A percentile compares a stretch with the other conserved stretches of the same genome.
Evolutionary conservation across 2,888 invertebrate genomes (phyloP).

Genomic region (Epirrhoe tristata): DNA sequence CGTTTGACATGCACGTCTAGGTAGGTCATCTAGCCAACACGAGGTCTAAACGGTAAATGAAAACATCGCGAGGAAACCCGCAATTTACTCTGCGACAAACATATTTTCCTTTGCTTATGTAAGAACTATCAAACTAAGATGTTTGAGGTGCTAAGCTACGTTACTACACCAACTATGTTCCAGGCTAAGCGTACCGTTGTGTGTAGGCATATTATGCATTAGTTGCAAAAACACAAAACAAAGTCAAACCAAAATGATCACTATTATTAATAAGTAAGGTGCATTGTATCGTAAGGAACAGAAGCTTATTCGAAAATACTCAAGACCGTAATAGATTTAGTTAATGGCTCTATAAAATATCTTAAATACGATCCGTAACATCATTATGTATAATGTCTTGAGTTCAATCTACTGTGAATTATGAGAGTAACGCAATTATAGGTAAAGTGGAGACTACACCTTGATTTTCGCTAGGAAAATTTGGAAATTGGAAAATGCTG

Average conservation of each 20-base stretch:
- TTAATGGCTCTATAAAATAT: conserved; percentile 62
- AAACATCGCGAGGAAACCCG: no score
- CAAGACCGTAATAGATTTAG: conserved; percentile 50
- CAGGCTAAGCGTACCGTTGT: no score
- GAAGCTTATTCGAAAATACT: conserved; percentile 9
- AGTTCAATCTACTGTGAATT: conserved; percentile 33
- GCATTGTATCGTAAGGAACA: background rate
- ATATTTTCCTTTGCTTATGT: no score
- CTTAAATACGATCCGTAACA: conserved; percentile 41
- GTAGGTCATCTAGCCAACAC: no score
- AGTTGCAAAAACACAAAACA: background rate
- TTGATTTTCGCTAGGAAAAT: background rate
- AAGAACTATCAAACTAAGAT: no score
- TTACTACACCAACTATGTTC: no score
- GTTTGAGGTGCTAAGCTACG: no score
- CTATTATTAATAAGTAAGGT: background rate
- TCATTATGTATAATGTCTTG: conserved; percentile 26
- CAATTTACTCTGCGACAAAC: no score
- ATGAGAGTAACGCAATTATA: conserved; percentile 22
- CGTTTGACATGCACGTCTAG: no score
- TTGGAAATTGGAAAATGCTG: background rate
- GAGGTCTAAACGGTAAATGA: no score
- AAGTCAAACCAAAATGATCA: background rate
- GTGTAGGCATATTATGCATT: no score
- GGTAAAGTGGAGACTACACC: conserved; percentile 9